Base-by-base conservation (phyloP, 1,140 invertebrate genomes). In the Procambarus virginalis region DNA sequence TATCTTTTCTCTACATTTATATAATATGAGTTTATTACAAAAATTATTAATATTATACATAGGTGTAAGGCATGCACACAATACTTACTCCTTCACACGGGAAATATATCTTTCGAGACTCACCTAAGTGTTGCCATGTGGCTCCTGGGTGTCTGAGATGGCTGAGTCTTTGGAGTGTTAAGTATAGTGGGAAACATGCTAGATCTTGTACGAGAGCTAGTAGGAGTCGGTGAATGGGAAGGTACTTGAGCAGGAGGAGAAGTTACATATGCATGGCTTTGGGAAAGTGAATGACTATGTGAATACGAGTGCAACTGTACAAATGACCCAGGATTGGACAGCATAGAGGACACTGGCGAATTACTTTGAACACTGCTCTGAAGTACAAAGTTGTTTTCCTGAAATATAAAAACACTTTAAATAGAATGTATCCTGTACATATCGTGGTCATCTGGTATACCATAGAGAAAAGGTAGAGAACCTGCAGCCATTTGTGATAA, bases 301-400 rank as follows among this genome's bases (percentile, higher is more conserved):
- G 82, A 84, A 46, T 84, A 78, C 3, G 86, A 76, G 75, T 76
- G 70, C 68, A 70, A 49, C 9, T 88, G 78, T 34, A 55, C 46
- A 49, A 81, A 89, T 14, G 82, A 68, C n/a, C 49, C 45, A 64
- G 82, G 70, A 45, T 84, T 89, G 45, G 82, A 89, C 12, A 89
- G 48, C n/a, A 89, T 8, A 45, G 81, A 51, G n/a, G 88, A 78
- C 10, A 76, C 76, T 20, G 88, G 82, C 0, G 70, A 84, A 55
- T 79, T 89, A 49, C 46, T 76, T n/a, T 89, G 79, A 22, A 77
- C 14, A 55, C n/a, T 68, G 22, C 81, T 84, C 20, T 89, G 80
- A n/a, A 89, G 60, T 45, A 89, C 70, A 1, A 83, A n/a, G 80
- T 89, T 89, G 55, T 89, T 89, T 84, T 89, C 88, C 88, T 89